A percentile compares a stretch with the other conserved stretches of the same genome.
phyloP scores from a whole-genome alignment of 2,888 invertebrate species.

The Clunio marinus region DNA sequence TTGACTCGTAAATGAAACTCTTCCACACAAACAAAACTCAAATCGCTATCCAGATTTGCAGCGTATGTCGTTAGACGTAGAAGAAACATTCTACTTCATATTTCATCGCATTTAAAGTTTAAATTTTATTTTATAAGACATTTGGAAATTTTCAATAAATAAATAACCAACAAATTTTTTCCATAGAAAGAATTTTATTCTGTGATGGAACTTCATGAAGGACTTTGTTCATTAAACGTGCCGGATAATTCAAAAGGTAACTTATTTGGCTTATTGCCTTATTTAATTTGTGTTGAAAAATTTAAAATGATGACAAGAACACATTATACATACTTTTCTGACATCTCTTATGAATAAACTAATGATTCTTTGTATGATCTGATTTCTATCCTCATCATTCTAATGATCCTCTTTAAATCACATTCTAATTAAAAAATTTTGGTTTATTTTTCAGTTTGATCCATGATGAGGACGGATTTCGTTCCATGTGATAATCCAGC shows the following conservation, averaged over 20 bases:
- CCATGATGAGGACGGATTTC: too few relatives aligned
- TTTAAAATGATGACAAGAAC: conserved; percentile 5
- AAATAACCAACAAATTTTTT: background rate
- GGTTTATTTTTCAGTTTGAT: too few relatives aligned
- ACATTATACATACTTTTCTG: conserved; percentile 22
- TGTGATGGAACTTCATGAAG: too few relatives aligned
- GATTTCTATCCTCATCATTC: background rate
- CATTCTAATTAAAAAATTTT: too few relatives aligned
- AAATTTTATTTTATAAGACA: too few relatives aligned
- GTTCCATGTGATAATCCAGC: too few relatives aligned
- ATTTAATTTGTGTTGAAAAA: background rate
- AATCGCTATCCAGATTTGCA: conserved; percentile 28
- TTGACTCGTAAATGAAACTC: conserved; percentile 29
- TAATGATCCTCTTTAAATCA: too few relatives aligned
- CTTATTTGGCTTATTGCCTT: too few relatives aligned
- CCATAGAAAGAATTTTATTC: too few relatives aligned
- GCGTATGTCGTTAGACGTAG: conserved; percentile 31
- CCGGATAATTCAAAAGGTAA: too few relatives aligned
- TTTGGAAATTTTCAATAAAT: background rate
- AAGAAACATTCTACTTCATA: conserved; percentile 28
- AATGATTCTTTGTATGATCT: conserved; percentile 21
- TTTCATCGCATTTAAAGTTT: too few relatives aligned
- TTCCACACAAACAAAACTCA: conserved; percentile 39
- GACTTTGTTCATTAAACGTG: too few relatives aligned
- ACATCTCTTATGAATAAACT: conserved; percentile 26